phyloP scores from a whole-genome alignment of 2,888 invertebrate species.

The Acleris sparsana region DNA sequence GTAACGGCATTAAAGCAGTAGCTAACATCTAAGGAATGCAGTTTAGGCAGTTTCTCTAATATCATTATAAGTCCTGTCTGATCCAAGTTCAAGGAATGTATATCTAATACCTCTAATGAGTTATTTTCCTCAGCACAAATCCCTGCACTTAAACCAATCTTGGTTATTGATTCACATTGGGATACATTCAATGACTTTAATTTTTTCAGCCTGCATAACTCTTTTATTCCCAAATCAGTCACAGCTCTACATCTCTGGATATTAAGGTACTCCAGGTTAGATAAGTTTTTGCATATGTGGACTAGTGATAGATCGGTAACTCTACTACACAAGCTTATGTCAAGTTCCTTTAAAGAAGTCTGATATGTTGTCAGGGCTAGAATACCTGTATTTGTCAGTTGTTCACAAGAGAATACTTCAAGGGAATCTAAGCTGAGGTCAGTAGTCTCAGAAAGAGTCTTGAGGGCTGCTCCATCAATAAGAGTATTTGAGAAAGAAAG shows the following conservation, averaged over 20 bases:
- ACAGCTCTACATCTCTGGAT: slow-evolving; percentile 86
- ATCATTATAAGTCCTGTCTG: slow-evolving; percentile 85
- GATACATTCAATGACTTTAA: slow-evolving; percentile 86
- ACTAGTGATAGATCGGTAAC: slow-evolving; percentile 86
- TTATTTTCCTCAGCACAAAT: slow-evolving; percentile 79
- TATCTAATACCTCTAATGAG: slow-evolving; percentile 79
- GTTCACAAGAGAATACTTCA: slow-evolving; percentile 83
- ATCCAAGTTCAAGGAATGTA: slow-evolving; percentile 84
- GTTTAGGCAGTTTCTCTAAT: slow-evolving; percentile 82
- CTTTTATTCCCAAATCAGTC: slow-evolving; percentile 84
- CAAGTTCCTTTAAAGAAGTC: slow-evolving; percentile 80
- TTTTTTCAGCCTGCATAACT: slow-evolving; percentile 80
- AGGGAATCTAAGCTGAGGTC: slow-evolving; percentile 80
- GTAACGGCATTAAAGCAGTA: slow-evolving; percentile 89
- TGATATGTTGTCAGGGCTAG: slow-evolving; percentile 82
- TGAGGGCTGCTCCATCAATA: slow-evolving; percentile 85
- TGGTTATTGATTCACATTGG: slow-evolving; percentile 86
- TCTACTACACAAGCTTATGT: slow-evolving; percentile 86
- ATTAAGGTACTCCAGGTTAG: slow-evolving; percentile 83
- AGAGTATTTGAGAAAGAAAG: slow-evolving; percentile 87
- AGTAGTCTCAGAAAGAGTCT: slow-evolving; percentile 78
- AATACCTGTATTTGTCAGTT: slow-evolving; percentile 85
- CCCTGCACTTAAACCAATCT: slow-evolving; percentile 84
- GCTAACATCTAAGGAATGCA: slow-evolving; percentile 85
- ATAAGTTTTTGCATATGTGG: slow-evolving; percentile 83